Base-by-base conservation (phyloP, 2,888 invertebrate species). In the Teleogryllus oceanicus region DNA sequence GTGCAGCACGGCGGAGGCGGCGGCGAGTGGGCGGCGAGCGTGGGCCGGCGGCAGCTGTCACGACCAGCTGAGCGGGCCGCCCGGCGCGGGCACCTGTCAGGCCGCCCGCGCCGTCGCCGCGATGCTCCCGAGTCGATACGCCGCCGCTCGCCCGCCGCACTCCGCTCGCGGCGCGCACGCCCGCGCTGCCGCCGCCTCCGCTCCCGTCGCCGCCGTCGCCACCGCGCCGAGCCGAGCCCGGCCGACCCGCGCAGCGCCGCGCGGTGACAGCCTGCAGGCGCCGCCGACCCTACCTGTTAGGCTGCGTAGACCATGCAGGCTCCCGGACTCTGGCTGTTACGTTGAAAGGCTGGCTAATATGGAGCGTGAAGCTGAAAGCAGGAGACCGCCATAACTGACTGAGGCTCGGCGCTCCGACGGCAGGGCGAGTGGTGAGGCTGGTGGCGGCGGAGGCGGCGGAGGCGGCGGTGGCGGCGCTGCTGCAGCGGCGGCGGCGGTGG, bases 361-460 rank as follows among this genome's bases (percentile, higher is more conserved):
- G 81, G 81, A 76, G 83, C 82, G 80, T 78, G 76, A 83, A 83
- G 83, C 83, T 83, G 80, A n/a, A 82, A 83, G 83, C 83, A 83
- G 80, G 81, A 80, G 80, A 80, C 82, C 83, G 83, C 83, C 83
- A 83, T 83, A 82, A 83, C 83, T 83, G 82, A 83, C 80, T 81
- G 81, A 21, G 62, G 62, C 51, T 75, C 49, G 77, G 49, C 37
- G 49, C 16, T n/a, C 49, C 18, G 77, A 18, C 37, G 49, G n/a
- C 18, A n/a, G 49, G 21, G 49, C 37, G 37, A 37, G 49, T 37
- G 24, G 24, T 21, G 24, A 76, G 76, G 13, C 77, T 21, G 13
- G 10, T 20, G 77, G 77, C 77, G 77, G 77, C 49, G 77, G 49
- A 79, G 81, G 80, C 80, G 77, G 51, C 10, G 62, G 16, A 5